Evolutionary conservation across 2,113 vertebrate species (phyloP).

Genomic region (Etheostoma cragini): DNA sequence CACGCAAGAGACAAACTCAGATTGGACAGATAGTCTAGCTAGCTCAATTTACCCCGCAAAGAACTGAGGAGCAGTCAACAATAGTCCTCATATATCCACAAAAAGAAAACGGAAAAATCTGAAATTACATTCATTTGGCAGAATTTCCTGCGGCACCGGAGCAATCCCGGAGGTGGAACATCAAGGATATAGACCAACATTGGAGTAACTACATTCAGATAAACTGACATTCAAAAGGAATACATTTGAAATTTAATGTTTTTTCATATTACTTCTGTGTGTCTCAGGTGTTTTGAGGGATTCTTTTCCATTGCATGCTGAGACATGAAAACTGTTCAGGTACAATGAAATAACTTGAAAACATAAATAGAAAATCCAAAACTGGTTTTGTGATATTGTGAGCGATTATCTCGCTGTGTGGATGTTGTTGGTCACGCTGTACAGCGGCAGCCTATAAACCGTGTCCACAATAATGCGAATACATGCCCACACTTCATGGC

Average conservation of each 20-base stretch:
- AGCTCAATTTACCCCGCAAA: too few species aligned
- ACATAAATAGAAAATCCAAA: conserved; percentile 43
- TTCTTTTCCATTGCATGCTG: conserved; percentile 17
- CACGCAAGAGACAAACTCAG: too few species aligned
- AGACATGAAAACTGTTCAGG: conserved; percentile 28
- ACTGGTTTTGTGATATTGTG: conserved; percentile 37
- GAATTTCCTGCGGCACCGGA: too few species aligned
- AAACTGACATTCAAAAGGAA: not conserved
- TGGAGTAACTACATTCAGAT: not conserved
- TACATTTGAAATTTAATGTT: not conserved
- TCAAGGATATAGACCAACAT: not conserved
- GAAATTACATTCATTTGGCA: too few species aligned
- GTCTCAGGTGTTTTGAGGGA: conserved; percentile 21
- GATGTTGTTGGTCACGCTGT: conserved; percentile 18
- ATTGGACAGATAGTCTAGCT: too few species aligned
- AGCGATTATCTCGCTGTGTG: conserved; percentile 50
- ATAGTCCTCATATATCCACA: too few species aligned
- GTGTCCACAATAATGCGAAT: not conserved
- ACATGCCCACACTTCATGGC: conserved; percentile 6
- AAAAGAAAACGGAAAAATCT: too few species aligned
- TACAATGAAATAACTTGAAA: conserved; percentile 25
- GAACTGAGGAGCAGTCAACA: too few species aligned
- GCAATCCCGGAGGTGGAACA: too few species aligned
- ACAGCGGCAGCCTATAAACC: conserved; percentile 1
- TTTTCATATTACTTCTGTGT: conserved; percentile 3